A percentile compares a stretch with the other conserved stretches of the same genome.
Conservation (phyloP, 1,140 invertebrate species). For the Tyrophagus putrescentiae region DNA sequence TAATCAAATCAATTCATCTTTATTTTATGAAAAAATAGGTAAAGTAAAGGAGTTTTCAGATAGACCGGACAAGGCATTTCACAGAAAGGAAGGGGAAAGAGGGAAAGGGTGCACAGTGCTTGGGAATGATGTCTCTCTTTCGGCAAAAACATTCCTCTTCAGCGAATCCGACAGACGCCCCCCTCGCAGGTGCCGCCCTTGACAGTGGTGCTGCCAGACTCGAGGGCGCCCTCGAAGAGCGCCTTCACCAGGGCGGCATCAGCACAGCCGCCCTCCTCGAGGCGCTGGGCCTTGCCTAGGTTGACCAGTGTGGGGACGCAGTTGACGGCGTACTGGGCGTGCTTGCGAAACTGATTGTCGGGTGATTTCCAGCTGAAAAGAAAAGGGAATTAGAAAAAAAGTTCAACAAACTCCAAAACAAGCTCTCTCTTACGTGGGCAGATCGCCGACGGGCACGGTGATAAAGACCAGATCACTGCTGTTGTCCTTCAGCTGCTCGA, state of each 20-base stretch:
- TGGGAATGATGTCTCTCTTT: neutral
- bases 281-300: neutral
- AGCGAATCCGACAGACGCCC: conserved; percentile 2
- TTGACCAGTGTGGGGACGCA: conserved; percentile 22
- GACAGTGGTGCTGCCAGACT: neutral
- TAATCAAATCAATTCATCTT: too few species aligned
- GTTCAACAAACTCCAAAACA: neutral
- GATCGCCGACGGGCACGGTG: conserved; percentile 15
- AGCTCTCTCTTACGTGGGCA: neutral
- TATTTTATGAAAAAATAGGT: too few species aligned
- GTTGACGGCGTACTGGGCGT: conserved; percentile 2
- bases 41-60: neutral
- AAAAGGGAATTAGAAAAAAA: neutral
- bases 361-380: conserved; percentile 13
- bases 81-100: neutral
- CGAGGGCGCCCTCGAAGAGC: neutral
- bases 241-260: neutral
- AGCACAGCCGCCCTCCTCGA: conserved; percentile 8
- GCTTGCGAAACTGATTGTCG: conserved; percentile 15
- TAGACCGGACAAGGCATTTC: neutral
- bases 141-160: neutral
- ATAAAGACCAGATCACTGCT: conserved; percentile 1
- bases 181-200: conserved; percentile 10
- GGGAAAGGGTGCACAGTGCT: neutral
- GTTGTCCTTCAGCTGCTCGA: neutral